phyloP scores from a whole-genome alignment of 2,888 invertebrate genomes.

The Limnephilus auricula region DNA sequence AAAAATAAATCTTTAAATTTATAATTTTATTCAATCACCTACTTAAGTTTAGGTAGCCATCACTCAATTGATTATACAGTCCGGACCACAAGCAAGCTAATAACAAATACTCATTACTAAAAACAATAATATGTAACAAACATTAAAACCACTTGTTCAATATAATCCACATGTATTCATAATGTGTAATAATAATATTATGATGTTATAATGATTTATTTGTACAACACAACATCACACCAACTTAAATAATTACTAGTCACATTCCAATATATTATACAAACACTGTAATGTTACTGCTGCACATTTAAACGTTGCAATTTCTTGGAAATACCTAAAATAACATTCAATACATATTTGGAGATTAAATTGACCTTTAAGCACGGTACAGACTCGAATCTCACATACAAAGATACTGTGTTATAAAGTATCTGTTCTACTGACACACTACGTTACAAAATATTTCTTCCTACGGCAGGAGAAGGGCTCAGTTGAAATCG shows the following conservation, averaged over 20 bases:
- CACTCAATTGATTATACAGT: no score
- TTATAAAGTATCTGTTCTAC: no score
- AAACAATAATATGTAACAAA: not conserved
- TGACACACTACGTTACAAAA: no score
- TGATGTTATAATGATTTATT: not conserved
- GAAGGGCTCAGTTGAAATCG: no score
- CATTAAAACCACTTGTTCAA: not conserved
- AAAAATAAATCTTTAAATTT: no score
- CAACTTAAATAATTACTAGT: not conserved
- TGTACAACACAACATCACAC: not conserved
- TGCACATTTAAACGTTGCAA: not conserved
- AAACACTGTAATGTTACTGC: not conserved
- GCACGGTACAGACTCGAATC: no score
- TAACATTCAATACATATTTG: not conserved
- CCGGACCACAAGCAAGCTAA: no score
- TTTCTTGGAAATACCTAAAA: not conserved
- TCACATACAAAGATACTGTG: no score
- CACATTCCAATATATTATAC: not conserved
- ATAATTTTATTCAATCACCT: no score
- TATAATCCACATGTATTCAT: not conserved
- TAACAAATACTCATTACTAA: not conserved
- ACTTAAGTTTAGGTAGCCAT: no score
- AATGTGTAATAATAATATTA: not conserved
- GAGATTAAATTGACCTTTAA: not conserved
- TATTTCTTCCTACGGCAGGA: no score